Conservation (phyloP, 2,113 vertebrate genomes). For the Speoplatyrhinus poulsoni region DNA sequence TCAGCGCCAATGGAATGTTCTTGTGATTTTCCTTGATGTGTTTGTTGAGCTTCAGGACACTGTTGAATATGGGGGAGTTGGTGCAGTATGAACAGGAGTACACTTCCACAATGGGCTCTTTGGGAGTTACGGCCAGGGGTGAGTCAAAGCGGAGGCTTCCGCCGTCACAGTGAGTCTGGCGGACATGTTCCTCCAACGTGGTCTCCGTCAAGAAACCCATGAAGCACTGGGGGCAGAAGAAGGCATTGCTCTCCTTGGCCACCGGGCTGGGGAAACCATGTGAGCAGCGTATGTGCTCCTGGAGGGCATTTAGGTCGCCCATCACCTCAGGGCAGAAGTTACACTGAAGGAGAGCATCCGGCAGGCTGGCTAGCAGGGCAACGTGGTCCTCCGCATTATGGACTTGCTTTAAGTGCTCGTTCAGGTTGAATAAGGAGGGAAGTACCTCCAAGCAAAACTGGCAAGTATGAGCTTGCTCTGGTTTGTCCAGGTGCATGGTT, state of each 20-base stretch:
- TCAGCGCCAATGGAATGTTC: conserved; percentile 97
- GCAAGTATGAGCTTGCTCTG: conserved; percentile 96
- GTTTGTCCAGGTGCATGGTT: conserved; percentile 97
- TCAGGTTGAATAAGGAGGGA: conserved; percentile 96
- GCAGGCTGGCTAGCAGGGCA: conserved; percentile 85
- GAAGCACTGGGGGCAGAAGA: conserved; percentile 98
- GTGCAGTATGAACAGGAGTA: conserved; percentile 98
- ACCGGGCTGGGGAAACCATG: conserved; percentile 92
- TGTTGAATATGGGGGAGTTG: conserved; percentile 97
- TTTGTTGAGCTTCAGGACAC: conserved; percentile 93
- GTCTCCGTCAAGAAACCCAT: conserved; percentile 98
- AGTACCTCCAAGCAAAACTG: conserved; percentile 96
- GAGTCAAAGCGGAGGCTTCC: conserved; percentile 92
- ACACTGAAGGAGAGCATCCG: conserved; percentile 92
- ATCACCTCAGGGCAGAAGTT: conserved; percentile 96
- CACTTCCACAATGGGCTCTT: conserved; percentile 94
- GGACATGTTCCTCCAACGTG: conserved; percentile 95
- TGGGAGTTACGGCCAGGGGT: conserved; percentile 89
- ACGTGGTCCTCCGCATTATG: conserved; percentile 90
- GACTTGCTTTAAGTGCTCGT: conserved; percentile 95
- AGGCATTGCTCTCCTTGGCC: conserved; percentile 96
- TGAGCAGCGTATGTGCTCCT: conserved; percentile 96
- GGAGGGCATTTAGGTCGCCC: conserved; percentile 92
- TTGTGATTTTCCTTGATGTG: conserved; percentile 99
- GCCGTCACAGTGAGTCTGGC: conserved; percentile 93